Percentiles rank a stretch among this genome's conserved stretches.
Conservation (phyloP, 2,113 vertebrate genomes). For the Mobula birostris region DNA sequence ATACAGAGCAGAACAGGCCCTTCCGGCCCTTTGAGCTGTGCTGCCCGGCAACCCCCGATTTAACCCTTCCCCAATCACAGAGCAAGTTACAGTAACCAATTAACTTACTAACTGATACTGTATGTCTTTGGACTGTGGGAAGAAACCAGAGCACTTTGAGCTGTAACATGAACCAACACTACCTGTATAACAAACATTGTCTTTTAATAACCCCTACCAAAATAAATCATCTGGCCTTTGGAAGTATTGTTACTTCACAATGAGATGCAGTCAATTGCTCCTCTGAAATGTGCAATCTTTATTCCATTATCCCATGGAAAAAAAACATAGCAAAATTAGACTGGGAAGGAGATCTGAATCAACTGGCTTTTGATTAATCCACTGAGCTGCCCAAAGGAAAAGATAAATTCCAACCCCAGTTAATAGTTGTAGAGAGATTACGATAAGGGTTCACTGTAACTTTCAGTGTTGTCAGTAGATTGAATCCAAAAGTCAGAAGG, state of each 20-base stretch:
- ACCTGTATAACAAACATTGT: background rate
- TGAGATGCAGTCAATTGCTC: background rate
- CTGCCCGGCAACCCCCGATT: too few species aligned
- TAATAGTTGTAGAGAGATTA: background rate
- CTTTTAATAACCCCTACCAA: background rate
- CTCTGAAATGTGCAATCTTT: background rate
- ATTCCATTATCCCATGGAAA: background rate
- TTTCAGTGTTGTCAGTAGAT: background rate
- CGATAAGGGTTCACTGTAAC: background rate
- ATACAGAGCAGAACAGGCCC: too few species aligned
- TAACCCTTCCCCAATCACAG: too few species aligned
- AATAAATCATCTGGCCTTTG: background rate
- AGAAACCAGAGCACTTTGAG: too few species aligned
- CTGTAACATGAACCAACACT: background rate
- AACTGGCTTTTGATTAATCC: background rate
- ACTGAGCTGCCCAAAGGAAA: background rate
- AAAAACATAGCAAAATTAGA: background rate
- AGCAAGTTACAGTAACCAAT: too few species aligned
- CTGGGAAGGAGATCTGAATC: background rate
- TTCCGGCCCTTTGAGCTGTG: too few species aligned
- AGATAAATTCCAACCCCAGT: background rate
- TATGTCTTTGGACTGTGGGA: too few species aligned
- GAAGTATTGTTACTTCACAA: background rate
- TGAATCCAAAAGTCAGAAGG: background rate
- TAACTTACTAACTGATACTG: too few species aligned